A percentile compares a stretch with the other conserved stretches of the same genome.
Evolutionary conservation across 2,113 vertebrate species (phyloP).

Genomic region (Zosterops hypoxanthus): DNA sequence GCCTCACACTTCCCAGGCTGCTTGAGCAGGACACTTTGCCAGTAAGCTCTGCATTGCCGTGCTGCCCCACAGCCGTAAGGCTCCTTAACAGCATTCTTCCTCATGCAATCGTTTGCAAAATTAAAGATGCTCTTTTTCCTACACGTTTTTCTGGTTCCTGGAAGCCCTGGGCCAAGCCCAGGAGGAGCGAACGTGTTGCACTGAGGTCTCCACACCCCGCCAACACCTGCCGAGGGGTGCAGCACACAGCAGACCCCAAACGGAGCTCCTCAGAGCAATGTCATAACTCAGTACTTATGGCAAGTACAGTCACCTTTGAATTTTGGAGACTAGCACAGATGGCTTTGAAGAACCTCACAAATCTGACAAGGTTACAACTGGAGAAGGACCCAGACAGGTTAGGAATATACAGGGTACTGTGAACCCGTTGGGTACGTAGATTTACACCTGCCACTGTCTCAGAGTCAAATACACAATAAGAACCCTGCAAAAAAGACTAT

Average conservation of each 20-base stretch:
- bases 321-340: conserved; percentile 50
- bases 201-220: conserved; percentile 11
- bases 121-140: conserved; percentile 21
- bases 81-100: conserved; percentile 22
- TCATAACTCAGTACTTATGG: neutral
- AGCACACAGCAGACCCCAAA: neutral
- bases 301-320: conserved; percentile 11
- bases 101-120: neutral
- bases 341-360: conserved; percentile 57
- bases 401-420: conserved; percentile 25
- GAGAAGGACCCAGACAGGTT: conserved; percentile 52
- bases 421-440: neutral
- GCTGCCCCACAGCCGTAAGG: neutral
- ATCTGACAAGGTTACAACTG: conserved; percentile 16
- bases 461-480: neutral
- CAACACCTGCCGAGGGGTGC: neutral
- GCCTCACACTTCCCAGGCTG: neutral
- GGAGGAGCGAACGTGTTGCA: neutral
- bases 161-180: conserved; percentile 32
- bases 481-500: conserved; percentile 30
- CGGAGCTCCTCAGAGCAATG: conserved; percentile 37
- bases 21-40: conserved; percentile 34
- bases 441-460: neutral
- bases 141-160: neutral
- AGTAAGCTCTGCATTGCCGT: conserved; percentile 13